phyloP scores from a whole-genome alignment of 2,113 vertebrate genomes.

The Dicaeum eximium region DNA sequence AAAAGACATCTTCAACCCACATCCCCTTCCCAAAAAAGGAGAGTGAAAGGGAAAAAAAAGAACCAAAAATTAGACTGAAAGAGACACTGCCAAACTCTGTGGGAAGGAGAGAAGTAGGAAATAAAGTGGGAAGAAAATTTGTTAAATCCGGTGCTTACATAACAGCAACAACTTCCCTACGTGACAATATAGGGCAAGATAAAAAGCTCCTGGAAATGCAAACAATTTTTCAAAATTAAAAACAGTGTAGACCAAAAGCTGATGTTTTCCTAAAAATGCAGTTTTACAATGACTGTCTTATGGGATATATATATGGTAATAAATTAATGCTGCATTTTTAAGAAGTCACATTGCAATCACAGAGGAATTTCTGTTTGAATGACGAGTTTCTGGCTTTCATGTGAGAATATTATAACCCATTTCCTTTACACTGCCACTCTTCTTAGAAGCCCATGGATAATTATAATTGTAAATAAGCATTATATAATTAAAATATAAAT shows the following conservation, averaged over 20 bases:
- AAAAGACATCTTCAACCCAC: neutral
- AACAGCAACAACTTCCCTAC: neutral
- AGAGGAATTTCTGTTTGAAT: neutral
- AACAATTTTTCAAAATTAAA: neutral
- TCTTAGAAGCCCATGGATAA: neutral
- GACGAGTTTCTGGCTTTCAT: neutral
- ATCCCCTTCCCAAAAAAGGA: neutral
- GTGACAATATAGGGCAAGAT: neutral
- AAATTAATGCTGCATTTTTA: neutral
- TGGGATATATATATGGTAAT: neutral
- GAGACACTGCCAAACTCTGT: neutral
- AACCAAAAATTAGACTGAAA: neutral
- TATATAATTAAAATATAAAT: conserved; percentile 51
- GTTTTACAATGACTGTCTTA: neutral
- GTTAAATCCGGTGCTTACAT: neutral
- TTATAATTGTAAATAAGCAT: conserved; percentile 52
- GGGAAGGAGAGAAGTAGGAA: neutral
- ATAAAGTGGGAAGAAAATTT: conserved; percentile 1
- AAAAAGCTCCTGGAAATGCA: neutral
- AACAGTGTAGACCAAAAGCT: neutral
- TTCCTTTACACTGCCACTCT: neutral
- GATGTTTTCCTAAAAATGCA: neutral
- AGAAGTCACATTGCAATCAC: neutral
- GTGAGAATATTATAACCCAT: neutral
- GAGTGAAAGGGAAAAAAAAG: neutral